These are phyloP conservation scores for Arothron firmamentum DNA, from an alignment of 2,113 vertebrate genomes.

Conservation along the genomic window DNA sequence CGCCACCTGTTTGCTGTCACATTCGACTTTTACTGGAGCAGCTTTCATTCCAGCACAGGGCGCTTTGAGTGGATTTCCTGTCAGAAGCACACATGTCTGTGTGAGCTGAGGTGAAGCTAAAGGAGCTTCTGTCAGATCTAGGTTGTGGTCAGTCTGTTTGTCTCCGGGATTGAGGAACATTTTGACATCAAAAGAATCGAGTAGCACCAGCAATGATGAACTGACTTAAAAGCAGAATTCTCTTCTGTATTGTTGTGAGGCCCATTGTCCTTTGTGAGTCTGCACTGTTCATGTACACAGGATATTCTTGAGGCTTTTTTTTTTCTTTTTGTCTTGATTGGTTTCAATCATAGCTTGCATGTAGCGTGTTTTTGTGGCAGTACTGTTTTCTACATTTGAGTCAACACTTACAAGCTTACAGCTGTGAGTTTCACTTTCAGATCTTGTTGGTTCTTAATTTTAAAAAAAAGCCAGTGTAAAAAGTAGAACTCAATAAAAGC, in stretches of 20 bases:
- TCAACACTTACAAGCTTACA: conserved; percentile 2
- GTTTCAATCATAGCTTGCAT: too few relatives aligned
- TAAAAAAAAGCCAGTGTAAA: conserved; percentile 25
- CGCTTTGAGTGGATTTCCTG: conserved; percentile 27
- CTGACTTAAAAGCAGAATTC: conserved; percentile 56
- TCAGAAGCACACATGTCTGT: not conserved
- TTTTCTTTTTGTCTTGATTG: not conserved
- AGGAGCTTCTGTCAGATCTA: conserved; percentile 50
- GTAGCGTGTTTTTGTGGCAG: not conserved
- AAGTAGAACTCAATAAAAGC: conserved; percentile 55
- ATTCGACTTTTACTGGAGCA: conserved; percentile 30
- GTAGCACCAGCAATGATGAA: conserved; percentile 49
- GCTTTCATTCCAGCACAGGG: conserved; percentile 13
- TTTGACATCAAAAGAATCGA: conserved; percentile 49
- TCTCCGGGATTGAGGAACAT: conserved; percentile 65
- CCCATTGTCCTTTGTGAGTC: conserved; percentile 52
- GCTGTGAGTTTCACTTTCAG: conserved; percentile 51
- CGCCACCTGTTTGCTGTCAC: conserved; percentile 48
- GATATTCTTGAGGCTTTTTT: conserved; percentile 29
- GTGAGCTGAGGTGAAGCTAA: conserved; percentile 16
- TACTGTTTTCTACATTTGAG: not conserved
- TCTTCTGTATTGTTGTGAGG: conserved; percentile 40
- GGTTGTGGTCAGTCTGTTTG: conserved; percentile 58
- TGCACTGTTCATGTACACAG: conserved; percentile 31
- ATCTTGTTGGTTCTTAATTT: not conserved